Conservation (phyloP, 2,888 invertebrate genomes). For the Trachelus iudaicus region DNA sequence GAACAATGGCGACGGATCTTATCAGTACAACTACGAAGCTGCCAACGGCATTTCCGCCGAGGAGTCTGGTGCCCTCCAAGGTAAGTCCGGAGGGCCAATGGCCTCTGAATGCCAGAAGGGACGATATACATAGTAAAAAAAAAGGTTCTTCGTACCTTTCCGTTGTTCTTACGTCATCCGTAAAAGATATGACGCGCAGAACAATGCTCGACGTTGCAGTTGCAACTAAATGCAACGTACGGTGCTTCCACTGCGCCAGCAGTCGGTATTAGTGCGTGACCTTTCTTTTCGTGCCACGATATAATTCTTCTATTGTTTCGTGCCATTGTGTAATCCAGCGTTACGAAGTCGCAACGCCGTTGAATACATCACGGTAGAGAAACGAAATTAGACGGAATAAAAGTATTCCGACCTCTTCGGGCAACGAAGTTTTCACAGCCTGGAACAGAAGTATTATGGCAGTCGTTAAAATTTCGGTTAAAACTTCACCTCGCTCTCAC, state of each 20-base stretch:
- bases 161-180: neutral
- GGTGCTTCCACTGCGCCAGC: neutral
- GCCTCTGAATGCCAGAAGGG: neutral
- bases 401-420: neutral
- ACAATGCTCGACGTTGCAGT: neutral
- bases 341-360: neutral
- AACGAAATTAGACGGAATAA: neutral
- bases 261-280: neutral
- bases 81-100: neutral
- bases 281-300: neutral
- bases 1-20: slow-evolving; percentile 20
- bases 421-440: neutral
- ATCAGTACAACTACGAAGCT: slow-evolving; percentile 19
- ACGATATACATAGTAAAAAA: neutral
- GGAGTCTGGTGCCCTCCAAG: slow-evolving; percentile 10
- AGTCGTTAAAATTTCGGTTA: neutral
- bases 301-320: neutral
- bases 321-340: neutral
- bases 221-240: neutral
- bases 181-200: neutral
- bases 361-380: neutral
- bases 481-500: neutral
- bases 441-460: neutral
- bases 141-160: neutral
- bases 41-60: slow-evolving; percentile 18